phyloP scores from a whole-genome alignment of 2,888 invertebrate species.

The Chymomyza fuscimana region DNA sequence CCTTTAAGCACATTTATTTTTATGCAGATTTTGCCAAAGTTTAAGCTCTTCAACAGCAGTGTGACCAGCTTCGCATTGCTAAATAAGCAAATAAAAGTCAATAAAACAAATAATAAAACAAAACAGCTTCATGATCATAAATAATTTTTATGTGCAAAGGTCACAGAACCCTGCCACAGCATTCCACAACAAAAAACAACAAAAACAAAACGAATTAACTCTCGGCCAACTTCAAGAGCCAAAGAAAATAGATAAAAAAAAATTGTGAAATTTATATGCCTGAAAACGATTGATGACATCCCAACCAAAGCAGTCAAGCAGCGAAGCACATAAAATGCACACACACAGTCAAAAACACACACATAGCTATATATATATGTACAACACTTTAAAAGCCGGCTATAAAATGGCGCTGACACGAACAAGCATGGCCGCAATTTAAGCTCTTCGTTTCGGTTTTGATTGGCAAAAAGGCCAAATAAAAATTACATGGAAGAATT shows the following conservation, averaged over 20 bases:
- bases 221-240: constrained; percentile 11
- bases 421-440: background rate
- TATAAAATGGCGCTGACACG: constrained; percentile 11
- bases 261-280: constrained; percentile 47
- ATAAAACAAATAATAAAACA: constrained; percentile 35
- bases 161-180: background rate
- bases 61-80: background rate
- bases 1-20: constrained; percentile 5
- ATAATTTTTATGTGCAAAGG: constrained; percentile 55
- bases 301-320: constrained; percentile 17
- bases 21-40: constrained; percentile 53
- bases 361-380: background rate
- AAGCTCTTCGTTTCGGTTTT: background rate
- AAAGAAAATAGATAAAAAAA: constrained; percentile 42
- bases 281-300: constrained; percentile 50
- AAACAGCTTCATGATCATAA: constrained; percentile 51
- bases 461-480: background rate
- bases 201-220: constrained; percentile 56
- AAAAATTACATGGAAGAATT: background rate
- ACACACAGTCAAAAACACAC: constrained; percentile 3
- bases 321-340: constrained; percentile 12
- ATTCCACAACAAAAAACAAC: background rate
- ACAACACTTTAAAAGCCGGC: background rate
- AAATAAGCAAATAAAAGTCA: constrained; percentile 32
- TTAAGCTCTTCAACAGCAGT: constrained; percentile 13